Conservation (phyloP, 2,888 invertebrate genomes). For the Aethes cnicana region DNA sequence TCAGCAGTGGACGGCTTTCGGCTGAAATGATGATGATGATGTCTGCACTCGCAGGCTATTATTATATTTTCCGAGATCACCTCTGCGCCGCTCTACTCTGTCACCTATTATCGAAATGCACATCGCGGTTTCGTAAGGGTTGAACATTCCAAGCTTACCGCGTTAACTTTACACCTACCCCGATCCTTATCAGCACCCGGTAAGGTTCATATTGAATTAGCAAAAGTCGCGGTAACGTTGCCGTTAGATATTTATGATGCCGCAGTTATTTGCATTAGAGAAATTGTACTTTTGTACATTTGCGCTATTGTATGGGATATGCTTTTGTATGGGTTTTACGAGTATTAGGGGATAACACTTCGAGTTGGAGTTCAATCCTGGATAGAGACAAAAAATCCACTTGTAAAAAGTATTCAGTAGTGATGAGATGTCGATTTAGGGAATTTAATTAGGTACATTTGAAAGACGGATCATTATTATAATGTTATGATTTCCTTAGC, state of each 20-base stretch:
- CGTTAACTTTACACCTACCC: conserved; percentile 22
- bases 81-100: conserved; percentile 50
- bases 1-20: too few relatives aligned
- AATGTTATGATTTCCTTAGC: too few relatives aligned
- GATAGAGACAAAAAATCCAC: background rate
- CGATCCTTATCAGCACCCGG: conserved; percentile 5
- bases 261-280: conserved; percentile 58
- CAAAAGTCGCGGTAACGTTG: conserved; percentile 32
- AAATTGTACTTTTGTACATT: conserved; percentile 59
- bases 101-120: conserved; percentile 74
- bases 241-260: conserved; percentile 53
- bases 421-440: too few relatives aligned
- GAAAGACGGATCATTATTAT: too few relatives aligned
- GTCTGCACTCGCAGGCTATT: too few relatives aligned
- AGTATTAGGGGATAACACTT: conserved; percentile 16
- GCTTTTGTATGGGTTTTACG: conserved; percentile 34
- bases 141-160: conserved; percentile 58
- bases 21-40: too few relatives aligned
- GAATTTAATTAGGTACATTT: too few relatives aligned
- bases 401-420: background rate
- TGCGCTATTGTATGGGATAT: conserved; percentile 37
- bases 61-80: background rate
- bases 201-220: conserved; percentile 37
- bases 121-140: conserved; percentile 76
- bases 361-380: conserved; percentile 9